Percentiles rank a stretch among this genome's conserved stretches.
Conservation (phyloP, 2,888 invertebrate species). For the Hirtodrosophila confusa region DNA sequence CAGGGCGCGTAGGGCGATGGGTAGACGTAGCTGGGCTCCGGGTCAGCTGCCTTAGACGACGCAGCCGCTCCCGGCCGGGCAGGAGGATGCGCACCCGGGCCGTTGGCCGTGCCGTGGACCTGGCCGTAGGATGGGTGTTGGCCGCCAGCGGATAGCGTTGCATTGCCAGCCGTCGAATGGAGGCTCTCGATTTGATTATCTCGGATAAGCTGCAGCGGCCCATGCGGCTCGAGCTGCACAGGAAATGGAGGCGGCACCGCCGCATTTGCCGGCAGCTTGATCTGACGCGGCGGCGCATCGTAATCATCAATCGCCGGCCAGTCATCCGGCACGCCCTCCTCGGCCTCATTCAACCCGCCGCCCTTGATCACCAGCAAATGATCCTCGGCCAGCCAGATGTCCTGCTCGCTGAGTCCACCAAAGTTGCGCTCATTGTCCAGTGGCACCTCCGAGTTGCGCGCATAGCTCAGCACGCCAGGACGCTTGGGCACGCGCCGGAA, state of each 20-base stretch:
- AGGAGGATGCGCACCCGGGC: slow-evolving; percentile 85
- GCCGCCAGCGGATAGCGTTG: slow-evolving; percentile 88
- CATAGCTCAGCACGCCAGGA: slow-evolving; percentile 93
- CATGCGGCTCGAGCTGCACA: slow-evolving; percentile 93
- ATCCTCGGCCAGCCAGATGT: slow-evolving; percentile 96
- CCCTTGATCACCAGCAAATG: slow-evolving; percentile 93
- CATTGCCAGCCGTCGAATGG: slow-evolving; percentile 86
- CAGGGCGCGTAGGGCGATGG: slow-evolving; percentile 87
- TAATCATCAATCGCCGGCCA: slow-evolving; percentile 95
- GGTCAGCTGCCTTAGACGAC: slow-evolving; percentile 68
- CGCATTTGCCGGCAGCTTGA: slow-evolving; percentile 92
- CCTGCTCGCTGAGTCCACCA: slow-evolving; percentile 92
- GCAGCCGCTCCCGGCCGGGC: slow-evolving; percentile 86
- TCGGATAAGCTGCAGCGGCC: slow-evolving; percentile 94
- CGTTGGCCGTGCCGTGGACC: slow-evolving; percentile 73
- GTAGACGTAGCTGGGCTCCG: slow-evolving; percentile 85
- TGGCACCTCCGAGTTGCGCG: slow-evolving; percentile 91
- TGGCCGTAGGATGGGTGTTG: slow-evolving; percentile 81
- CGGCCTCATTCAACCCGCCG: slow-evolving; percentile 86
- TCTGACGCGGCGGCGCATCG: slow-evolving; percentile 92
- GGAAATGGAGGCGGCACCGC: slow-evolving; percentile 97
- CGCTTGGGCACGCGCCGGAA: slow-evolving; percentile 89
- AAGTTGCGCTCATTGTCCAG: slow-evolving; percentile 91
- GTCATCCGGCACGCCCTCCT: slow-evolving; percentile 83
- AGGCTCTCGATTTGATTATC: slow-evolving; percentile 87